Base-by-base conservation (phyloP, 2,888 invertebrate species). In the Prosapia bicincta region DNA sequence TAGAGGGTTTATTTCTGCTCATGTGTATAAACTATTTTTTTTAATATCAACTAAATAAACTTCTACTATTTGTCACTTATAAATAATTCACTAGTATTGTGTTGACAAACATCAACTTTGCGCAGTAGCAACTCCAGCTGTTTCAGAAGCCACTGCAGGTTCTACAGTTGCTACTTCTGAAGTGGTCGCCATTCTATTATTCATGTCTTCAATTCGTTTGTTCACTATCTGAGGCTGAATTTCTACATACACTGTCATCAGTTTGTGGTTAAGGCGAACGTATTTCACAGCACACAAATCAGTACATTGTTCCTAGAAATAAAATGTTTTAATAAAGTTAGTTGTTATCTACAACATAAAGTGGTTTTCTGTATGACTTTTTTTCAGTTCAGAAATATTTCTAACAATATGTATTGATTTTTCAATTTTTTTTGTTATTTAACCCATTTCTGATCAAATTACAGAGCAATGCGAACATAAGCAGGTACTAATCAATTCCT, bases 201-300 rank as follows among this genome's bases (percentile, higher is more conserved):
- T 85, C 73, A 85, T 83, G 80, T 89, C 88, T 80, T 88, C 86
- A 77, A 87, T 84, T 79, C 87, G 84, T 80, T 84, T 86, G 77
- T 87, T 85, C 26, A 88, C 84, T 76, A 89, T 86, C 72, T 85
- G 83, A 65, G 88, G 88, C 81, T 90, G 90, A 26, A 89, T 85
- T 82, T 89, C 89, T 82, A 90, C 85, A 82, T 88, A 90, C 73
- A 88, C 85, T 80, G 86, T 84, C 89, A 90, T 90, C 75, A 89
- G 83, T 81, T 87, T 88, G 79, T 90, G 89, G 83, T 90, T 90
- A 65, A 86, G 87, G 71, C 86, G 86, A n/a, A 90, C 85, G 81
- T 88, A 87, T 83, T 90, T 89, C 24, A 86, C 85, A 13, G 88
- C 86, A 83, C 90, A 90, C 30, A 84, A 84, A 74, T 87, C 86